Evolutionary conservation across 2,113 vertebrate species (phyloP).

Genomic region (Pandion haliaetus): DNA sequence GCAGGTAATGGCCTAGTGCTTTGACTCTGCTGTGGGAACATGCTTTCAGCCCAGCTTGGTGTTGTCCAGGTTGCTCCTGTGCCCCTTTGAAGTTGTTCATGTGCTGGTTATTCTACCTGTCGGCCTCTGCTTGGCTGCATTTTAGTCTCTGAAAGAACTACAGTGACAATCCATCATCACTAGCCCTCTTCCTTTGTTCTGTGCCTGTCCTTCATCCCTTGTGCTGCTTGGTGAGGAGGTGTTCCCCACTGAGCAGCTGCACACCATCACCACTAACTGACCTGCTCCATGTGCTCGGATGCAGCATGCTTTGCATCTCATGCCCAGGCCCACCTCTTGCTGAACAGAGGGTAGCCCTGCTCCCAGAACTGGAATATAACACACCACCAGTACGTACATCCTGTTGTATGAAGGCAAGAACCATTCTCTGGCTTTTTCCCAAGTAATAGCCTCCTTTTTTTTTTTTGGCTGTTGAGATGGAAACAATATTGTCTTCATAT

Average conservation of each 20-base stretch:
- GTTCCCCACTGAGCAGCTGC: background rate
- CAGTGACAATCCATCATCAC: background rate
- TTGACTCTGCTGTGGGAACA: background rate
- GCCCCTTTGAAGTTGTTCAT: background rate
- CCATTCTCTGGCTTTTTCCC: background rate
- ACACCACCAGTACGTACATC: background rate
- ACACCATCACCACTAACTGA: background rate
- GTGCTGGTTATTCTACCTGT: background rate
- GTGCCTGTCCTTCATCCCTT: background rate
- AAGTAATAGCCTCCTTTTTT: background rate
- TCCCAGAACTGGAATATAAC: background rate
- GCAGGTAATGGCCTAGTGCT: background rate
- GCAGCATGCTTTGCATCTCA: background rate
- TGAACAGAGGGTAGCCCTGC: background rate
- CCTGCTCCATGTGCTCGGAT: accelerated
- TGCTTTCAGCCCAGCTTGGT: background rate
- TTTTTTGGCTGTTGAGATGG: background rate
- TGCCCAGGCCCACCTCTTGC: background rate
- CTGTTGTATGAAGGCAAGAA: background rate
- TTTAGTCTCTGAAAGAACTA: background rate
- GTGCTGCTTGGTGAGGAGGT: accelerated
- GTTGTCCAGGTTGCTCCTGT: background rate
- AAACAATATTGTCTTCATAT: background rate
- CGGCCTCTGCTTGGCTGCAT: background rate
- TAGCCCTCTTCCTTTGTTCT: background rate